Evolutionary conservation across 2,888 invertebrate species (phyloP).

Genomic region (Venusia cambrica): DNA sequence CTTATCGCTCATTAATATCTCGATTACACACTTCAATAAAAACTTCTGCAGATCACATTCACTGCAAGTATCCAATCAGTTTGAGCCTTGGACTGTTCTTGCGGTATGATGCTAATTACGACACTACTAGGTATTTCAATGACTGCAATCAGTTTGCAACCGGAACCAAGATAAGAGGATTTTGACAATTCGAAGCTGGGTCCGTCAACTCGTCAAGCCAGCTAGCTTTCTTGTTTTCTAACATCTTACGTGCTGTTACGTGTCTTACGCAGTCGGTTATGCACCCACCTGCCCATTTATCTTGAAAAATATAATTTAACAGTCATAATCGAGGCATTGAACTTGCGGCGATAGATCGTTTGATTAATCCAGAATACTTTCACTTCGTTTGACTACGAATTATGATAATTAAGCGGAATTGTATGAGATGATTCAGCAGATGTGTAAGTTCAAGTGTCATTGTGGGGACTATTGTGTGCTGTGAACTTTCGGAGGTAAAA

Average conservation of each 20-base stretch:
- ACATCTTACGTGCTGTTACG: constrained; percentile 39
- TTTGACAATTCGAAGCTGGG: constrained; percentile 40
- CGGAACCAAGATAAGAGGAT: constrained; percentile 39
- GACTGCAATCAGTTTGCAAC: constrained; percentile 41
- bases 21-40: constrained; percentile 29
- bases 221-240: constrained; percentile 34
- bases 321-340: constrained; percentile 77
- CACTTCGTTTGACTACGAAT: constrained; percentile 69
- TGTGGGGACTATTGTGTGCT: constrained; percentile 54
- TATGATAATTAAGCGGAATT: constrained; percentile 72
- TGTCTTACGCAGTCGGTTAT: constrained; percentile 51
- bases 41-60: constrained; percentile 35
- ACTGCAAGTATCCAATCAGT: constrained; percentile 33
- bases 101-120: constrained; percentile 34
- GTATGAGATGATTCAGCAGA: constrained; percentile 73
- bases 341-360: constrained; percentile 65
- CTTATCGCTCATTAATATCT: constrained; percentile 43
- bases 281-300: constrained; percentile 57
- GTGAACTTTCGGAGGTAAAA: constrained; percentile 73
- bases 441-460: constrained; percentile 65
- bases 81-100: constrained; percentile 32
- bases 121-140: constrained; percentile 30
- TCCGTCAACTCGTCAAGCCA: constrained; percentile 29
- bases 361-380: constrained; percentile 77
- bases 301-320: constrained; percentile 65